Evolutionary conservation across 1,140 invertebrate species (phyloP).

Genomic region (Tetranychus cinnabarinus): DNA sequence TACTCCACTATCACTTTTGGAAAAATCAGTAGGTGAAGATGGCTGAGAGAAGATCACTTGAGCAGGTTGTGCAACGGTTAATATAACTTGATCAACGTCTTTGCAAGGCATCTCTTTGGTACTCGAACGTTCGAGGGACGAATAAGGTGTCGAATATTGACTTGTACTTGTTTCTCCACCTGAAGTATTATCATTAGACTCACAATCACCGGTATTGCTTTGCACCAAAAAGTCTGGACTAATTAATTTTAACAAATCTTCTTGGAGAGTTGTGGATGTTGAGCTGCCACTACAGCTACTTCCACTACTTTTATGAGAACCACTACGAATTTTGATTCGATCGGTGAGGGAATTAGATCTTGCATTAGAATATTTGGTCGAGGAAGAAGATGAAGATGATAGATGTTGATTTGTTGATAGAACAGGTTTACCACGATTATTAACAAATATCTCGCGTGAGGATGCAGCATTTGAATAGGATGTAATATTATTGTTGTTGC

Average conservation of each 20-base stretch:
- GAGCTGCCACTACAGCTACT: conserved; percentile 22
- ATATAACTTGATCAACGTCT: conserved; percentile 31
- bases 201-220: not conserved
- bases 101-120: not conserved
- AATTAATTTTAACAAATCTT: conserved; percentile 66
- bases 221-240: conserved; percentile 37
- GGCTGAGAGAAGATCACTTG: conserved; percentile 40
- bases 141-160: conserved; percentile 13
- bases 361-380: not conserved
- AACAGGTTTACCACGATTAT: not conserved
- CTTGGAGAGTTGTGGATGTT: conserved; percentile 43
- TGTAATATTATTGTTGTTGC: not conserved
- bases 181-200: not conserved
- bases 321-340: not conserved
- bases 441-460: not conserved
- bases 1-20: not conserved
- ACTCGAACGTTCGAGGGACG: conserved; percentile 12
- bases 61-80: conserved; percentile 41
- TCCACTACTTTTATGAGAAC: conserved; percentile 19
- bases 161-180: not conserved
- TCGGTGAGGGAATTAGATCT: not conserved
- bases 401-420: too few relatives aligned
- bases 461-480: too few relatives aligned
- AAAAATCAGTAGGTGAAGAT: conserved; percentile 27
- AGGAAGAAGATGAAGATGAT: too few relatives aligned